phyloP scores from a whole-genome alignment of 2,888 invertebrate species.

The Coenonympha glycerion region DNA sequence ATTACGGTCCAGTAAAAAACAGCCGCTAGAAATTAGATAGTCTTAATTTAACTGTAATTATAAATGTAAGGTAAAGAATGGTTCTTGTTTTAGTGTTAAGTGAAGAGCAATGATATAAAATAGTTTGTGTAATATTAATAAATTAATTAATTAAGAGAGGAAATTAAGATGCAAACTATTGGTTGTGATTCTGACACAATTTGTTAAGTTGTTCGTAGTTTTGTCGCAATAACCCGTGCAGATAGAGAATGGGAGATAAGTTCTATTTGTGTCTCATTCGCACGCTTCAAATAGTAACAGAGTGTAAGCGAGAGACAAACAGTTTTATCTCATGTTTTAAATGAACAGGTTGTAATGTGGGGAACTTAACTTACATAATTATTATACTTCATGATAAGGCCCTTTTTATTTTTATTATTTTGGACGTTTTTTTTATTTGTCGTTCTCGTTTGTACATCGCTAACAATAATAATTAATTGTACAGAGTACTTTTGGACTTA shows the following conservation, averaged over 20 bases:
- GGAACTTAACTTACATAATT: conserved; percentile 59
- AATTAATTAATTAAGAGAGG: conserved; percentile 58
- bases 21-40: conserved; percentile 74
- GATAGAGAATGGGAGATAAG: no score
- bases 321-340: no score
- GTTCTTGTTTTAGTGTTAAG: conserved; percentile 74
- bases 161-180: conserved; percentile 75
- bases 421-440: conserved; percentile 66
- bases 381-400: conserved; percentile 62
- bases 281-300: no score
- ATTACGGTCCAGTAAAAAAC: conserved; percentile 65
- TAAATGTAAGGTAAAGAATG: conserved; percentile 70
- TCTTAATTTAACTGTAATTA: conserved; percentile 73
- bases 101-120: conserved; percentile 75
- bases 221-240: conserved; percentile 62
- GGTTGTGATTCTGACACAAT: conserved; percentile 76
- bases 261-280: no score
- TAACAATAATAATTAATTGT: conserved; percentile 76
- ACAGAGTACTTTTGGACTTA: conserved; percentile 77
- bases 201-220: conserved; percentile 73
- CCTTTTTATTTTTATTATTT: conserved; percentile 51
- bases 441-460: conserved; percentile 76
- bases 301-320: no score
- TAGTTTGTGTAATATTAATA: conserved; percentile 73
- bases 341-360: no score